Percentiles rank a stretch among this genome's conserved stretches.
phyloP scores from a whole-genome alignment of 2,888 invertebrate species.

The Cerastoderma edule region DNA sequence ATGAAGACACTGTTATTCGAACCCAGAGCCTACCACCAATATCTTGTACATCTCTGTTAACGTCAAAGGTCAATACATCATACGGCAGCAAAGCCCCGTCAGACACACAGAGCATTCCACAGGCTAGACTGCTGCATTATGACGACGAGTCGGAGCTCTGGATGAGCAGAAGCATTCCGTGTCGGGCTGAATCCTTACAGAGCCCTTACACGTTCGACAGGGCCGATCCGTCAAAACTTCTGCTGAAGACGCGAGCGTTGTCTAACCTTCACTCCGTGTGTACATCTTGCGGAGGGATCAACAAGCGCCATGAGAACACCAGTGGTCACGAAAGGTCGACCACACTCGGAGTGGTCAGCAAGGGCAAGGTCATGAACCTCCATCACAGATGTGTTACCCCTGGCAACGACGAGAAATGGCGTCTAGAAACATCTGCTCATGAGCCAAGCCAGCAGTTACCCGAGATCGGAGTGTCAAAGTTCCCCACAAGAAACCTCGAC shows the following conservation, averaged over 20 bases:
- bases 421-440: slow-evolving; percentile 15
- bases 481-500: neutral
- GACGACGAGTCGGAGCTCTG: slow-evolving; percentile 14
- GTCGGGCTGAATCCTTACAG: slow-evolving; percentile 32
- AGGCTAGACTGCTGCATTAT: neutral
- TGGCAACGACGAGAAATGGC: slow-evolving; percentile 28
- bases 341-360: neutral
- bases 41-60: slow-evolving; percentile 22
- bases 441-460: neutral
- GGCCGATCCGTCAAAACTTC: slow-evolving; percentile 34
- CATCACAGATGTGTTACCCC: slow-evolving; percentile 28
- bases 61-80: neutral
- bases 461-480: neutral
- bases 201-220: slow-evolving; percentile 45
- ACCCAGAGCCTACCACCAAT: slow-evolving; percentile 29
- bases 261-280: slow-evolving; percentile 33
- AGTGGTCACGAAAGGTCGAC: neutral
- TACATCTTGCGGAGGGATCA: slow-evolving; percentile 43
- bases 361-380: neutral
- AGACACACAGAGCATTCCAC: neutral
- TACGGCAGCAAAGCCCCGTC: neutral
- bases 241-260: slow-evolving; percentile 29
- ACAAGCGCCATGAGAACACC: slow-evolving; percentile 22
- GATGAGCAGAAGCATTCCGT: slow-evolving; percentile 25
- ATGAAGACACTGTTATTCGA: neutral